phyloP scores from a whole-genome alignment of 2,113 vertebrate genomes.

The Lampris incognitus region DNA sequence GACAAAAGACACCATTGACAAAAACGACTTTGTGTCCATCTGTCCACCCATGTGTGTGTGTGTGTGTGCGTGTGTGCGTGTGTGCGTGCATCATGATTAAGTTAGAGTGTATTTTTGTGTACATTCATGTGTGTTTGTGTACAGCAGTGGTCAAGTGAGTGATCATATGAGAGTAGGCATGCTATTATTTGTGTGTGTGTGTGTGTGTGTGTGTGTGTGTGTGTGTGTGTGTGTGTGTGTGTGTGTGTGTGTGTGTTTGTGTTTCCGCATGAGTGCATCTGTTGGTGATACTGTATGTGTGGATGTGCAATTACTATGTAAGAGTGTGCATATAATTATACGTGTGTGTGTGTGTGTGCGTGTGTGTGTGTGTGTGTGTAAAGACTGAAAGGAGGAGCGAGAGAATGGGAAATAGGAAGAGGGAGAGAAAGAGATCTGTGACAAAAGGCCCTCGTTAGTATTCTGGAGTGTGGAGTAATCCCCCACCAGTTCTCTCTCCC shows the following conservation, averaged over 20 bases:
- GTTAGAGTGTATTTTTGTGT: too few species aligned
- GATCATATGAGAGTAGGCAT: conserved; percentile 41
- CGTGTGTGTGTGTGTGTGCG: background rate
- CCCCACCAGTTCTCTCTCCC: conserved; percentile 35
- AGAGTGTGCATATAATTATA: conserved; percentile 14
- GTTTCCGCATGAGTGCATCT: background rate
- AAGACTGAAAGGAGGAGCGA: conserved; percentile 53
- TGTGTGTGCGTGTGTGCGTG: conserved; percentile 45
- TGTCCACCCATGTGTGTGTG: conserved; percentile 31
- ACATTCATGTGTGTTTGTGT: conserved; percentile 27
- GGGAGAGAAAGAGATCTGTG: conserved; percentile 63
- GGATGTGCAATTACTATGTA: conserved; percentile 5
- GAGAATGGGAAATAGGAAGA: conserved; percentile 43
- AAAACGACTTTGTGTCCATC: conserved; percentile 72
- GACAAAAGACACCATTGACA: conserved; percentile 82
- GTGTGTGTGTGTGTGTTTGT: conserved; percentile 12
- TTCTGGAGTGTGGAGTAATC: conserved; percentile 70
- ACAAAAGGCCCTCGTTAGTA: conserved; percentile 78
- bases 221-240: conserved; percentile 4
- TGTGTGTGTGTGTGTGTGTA: conserved; percentile 10
- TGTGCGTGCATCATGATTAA: background rate
- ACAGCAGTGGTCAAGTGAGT: background rate
- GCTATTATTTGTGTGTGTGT: conserved; percentile 39
- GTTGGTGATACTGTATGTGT: conserved; percentile 7
- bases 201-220: background rate